phyloP scores from a whole-genome alignment of 2,888 invertebrate species.

The Tinea pellionella region DNA sequence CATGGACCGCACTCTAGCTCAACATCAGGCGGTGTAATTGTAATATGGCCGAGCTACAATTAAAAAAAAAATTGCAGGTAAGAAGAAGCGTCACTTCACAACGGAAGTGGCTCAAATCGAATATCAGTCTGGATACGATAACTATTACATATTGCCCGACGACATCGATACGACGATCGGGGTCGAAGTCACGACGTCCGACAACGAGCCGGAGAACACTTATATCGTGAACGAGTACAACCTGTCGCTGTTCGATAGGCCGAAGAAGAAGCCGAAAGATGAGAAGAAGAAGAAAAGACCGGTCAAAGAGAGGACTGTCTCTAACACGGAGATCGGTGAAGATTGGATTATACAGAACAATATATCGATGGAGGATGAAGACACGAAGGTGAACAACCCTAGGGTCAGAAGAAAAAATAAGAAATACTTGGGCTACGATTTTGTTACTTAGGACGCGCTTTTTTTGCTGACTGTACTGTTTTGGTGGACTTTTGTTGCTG shows the following conservation, averaged over 20 bases:
- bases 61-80: background rate
- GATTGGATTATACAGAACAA: slow-evolving; percentile 54
- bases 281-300: slow-evolving; percentile 35
- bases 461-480: too few relatives aligned
- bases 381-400: slow-evolving; percentile 42
- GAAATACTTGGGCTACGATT: slow-evolving; percentile 56
- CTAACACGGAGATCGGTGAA: slow-evolving; percentile 31
- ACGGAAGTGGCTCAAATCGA: slow-evolving; percentile 56
- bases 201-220: slow-evolving; percentile 49
- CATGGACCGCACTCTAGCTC: too few relatives aligned
- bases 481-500: too few relatives aligned
- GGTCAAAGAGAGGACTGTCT: slow-evolving; percentile 28
- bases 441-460: slow-evolving; percentile 39
- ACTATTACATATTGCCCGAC: slow-evolving; percentile 58
- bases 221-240: slow-evolving; percentile 54
- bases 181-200: slow-evolving; percentile 53
- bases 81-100: slow-evolving; percentile 56
- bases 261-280: slow-evolving; percentile 28
- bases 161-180: slow-evolving; percentile 57
- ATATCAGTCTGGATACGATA: slow-evolving; percentile 52
- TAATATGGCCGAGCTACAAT: too few relatives aligned
- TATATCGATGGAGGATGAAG: slow-evolving; percentile 41
- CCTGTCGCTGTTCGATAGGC: slow-evolving; percentile 43
- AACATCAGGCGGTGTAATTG: too few relatives aligned
- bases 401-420: slow-evolving; percentile 61